These are phyloP conservation scores for Acleris holmiana DNA, from an alignment of 2,888 invertebrate genomes.

Conservation along the genomic window DNA sequence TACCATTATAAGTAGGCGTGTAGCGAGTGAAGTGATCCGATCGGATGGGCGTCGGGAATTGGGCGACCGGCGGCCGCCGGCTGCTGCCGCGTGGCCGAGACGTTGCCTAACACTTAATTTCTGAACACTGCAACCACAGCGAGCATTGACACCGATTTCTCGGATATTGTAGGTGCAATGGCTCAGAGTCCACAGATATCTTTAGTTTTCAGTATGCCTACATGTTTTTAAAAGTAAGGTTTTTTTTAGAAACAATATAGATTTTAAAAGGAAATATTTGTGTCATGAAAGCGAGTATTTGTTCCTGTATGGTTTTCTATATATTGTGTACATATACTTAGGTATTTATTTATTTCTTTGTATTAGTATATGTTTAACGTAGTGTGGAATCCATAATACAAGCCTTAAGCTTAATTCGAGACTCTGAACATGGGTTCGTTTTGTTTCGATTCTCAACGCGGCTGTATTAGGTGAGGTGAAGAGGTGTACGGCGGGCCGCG, in stretches of 20 bases:
- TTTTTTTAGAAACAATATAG: too few species aligned
- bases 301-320: too few species aligned
- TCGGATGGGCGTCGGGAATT: slow-evolving; percentile 68
- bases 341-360: too few species aligned
- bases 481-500: not conserved
- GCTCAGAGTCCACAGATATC: slow-evolving; percentile 55
- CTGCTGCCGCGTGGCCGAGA: slow-evolving; percentile 52
- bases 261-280: too few species aligned
- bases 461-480: not conserved
- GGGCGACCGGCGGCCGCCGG: slow-evolving; percentile 48
- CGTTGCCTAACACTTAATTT: slow-evolving; percentile 80
- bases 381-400: too few species aligned
- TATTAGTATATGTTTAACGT: too few species aligned
- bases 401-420: too few species aligned
- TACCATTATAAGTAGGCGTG: slow-evolving; percentile 22
- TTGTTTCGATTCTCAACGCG: too few species aligned
- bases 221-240: not conserved
- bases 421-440: too few species aligned
- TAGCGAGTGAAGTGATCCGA: slow-evolving; percentile 57
- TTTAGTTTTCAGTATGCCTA: slow-evolving; percentile 42
- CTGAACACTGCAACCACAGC: slow-evolving; percentile 82
- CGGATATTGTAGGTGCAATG: slow-evolving; percentile 69
- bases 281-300: too few species aligned
- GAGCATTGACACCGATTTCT: slow-evolving; percentile 82
- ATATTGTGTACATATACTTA: too few species aligned